Evolutionary conservation across 2,113 vertebrate species (phyloP).

Genomic region (Oryzias melastigma): DNA sequence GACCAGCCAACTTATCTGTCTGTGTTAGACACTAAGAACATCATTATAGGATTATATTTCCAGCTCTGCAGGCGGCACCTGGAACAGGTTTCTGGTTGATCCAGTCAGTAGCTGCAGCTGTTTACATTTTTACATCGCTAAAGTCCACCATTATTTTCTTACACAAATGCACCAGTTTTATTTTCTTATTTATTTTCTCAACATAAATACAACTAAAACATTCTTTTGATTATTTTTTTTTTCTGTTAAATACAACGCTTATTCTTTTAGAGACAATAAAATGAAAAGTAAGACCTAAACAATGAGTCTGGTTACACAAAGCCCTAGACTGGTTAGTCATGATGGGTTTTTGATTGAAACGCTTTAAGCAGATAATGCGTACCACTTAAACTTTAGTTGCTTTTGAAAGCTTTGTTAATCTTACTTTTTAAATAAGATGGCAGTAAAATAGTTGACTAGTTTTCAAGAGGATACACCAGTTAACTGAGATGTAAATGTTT

Average conservation of each 20-base stretch:
- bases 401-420: too few relatives aligned
- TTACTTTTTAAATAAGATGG: background rate
- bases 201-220: background rate
- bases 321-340: background rate
- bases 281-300: background rate
- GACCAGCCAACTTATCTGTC: slow-evolving; percentile 38
- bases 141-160: background rate
- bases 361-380: background rate
- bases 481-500: background rate
- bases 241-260: background rate
- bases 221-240: background rate
- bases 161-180: background rate
- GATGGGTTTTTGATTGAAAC: slow-evolving; percentile 4
- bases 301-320: slow-evolving; percentile 6
- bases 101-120: slow-evolving; percentile 41
- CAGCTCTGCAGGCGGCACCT: slow-evolving; percentile 36
- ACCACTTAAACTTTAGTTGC: too few relatives aligned
- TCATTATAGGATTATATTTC: slow-evolving; percentile 59
- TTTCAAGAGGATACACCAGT: background rate
- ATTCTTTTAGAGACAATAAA: background rate
- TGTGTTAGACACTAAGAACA: slow-evolving; percentile 3
- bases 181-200: background rate
- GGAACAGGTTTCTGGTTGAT: slow-evolving; percentile 26
- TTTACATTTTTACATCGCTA: slow-evolving; percentile 23
- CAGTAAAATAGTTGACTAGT: background rate